Conservation (phyloP, 2,797 vertebrate species). For the Sphaeramia orbicularis region DNA sequence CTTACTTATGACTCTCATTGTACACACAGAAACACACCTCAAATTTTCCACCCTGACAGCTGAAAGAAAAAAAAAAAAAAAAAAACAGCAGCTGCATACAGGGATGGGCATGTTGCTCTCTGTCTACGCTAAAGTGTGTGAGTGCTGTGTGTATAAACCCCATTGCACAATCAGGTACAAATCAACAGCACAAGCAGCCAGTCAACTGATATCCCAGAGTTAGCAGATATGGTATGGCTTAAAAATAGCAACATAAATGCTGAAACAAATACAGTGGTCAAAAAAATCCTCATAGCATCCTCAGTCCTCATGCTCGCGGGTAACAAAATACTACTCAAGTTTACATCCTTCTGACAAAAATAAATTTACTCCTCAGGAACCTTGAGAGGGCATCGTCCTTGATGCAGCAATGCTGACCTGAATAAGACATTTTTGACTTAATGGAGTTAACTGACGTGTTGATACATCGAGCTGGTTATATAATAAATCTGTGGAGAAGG, state of each 20-base stretch:
- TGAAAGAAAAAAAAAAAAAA: no score
- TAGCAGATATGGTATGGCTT: conserved; percentile 38
- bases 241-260: conserved; percentile 36
- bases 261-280: conserved; percentile 40
- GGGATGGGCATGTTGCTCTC: conserved; percentile 68
- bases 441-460: no score
- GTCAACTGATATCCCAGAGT: conserved; percentile 38
- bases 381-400: neutral
- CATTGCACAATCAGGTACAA: conserved; percentile 61
- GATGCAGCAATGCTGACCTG: conserved; percentile 2
- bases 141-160: conserved; percentile 31
- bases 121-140: conserved; percentile 31
- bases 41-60: conserved; percentile 71
- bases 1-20: conserved; percentile 52
- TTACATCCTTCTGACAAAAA: neutral
- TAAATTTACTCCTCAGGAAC: neutral
- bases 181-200: conserved; percentile 44
- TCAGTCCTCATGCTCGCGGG: conserved; percentile 16
- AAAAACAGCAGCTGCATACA: conserved; percentile 70
- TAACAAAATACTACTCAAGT: conserved; percentile 13
- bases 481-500: neutral
- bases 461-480: no score
- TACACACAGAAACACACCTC: conserved; percentile 70
- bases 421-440: neutral
- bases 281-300: conserved; percentile 13